Base-by-base conservation (phyloP, 2,113 vertebrate species). In the Neodontobutis hainanensis region DNA sequence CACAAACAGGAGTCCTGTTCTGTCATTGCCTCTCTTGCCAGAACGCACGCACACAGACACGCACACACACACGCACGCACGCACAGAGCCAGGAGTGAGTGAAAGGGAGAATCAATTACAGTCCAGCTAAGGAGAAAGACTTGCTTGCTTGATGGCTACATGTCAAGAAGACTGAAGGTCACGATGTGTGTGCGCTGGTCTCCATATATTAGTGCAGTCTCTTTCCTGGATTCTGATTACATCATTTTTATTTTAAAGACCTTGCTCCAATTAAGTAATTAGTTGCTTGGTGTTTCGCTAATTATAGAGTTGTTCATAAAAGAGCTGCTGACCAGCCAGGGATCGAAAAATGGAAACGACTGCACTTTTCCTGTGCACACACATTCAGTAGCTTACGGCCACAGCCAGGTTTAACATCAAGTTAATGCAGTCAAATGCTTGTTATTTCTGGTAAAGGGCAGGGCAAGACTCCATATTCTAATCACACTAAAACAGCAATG, bases 211-310 rank as follows among this genome's bases (percentile, higher is more conserved):
- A 65, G 85, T 83, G 80, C 68, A 74, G 68, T 58, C 56, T 7
- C 34, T 82, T 90, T 87, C 87, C 90, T 83, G 89, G 87, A 90
- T 83, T 84, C 77, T 43, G 80, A 89, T 92, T 72, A 92, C 91
- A 91, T 92, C 89, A 92, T 86, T 90, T 91, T 88, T 78, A 88
- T 87, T 91, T 91, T 91, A 88, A 90, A 89, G 91, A 70, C 85
- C 82, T 74, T 80, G 70, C 87, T 87, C 86, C 90, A 92, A 92
- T 93, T 92, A 93, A 91, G 89, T 91, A 92, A 92, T 93, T 90
- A 93, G 89, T 76, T 90, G 72, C 63, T 68, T 69, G 78, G 86
- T 90, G 91, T 92, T 92, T 88, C 57, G 83, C 75, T 90, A 88
- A 91, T 91, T 88, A 88, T 68, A 50, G 82, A 88, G 87, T 87